Base-by-base conservation (phyloP, 2,888 invertebrate genomes). In the Rhagonycha fulva region DNA sequence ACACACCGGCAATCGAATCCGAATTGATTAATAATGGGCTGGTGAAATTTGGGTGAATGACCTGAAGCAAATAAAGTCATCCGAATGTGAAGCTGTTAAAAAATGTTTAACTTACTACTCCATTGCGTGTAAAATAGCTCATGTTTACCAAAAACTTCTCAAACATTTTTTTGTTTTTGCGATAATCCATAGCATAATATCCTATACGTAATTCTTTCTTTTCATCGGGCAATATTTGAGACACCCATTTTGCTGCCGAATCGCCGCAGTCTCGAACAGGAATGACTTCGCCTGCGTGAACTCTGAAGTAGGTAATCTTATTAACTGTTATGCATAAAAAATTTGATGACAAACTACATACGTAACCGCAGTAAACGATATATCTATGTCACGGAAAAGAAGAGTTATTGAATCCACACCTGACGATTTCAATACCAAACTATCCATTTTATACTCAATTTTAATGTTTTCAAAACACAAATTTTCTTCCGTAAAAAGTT, bases 181-280 rank as follows among this genome's bases (percentile, higher is more conserved):
- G 5, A 1, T 12, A 32, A 32, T 32, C 32, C 32, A 78, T 83
- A 76, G 86, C 85, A 76, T 87, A 84, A 77, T 84, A 88, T 11
- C 85, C 87, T 66, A 88, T 77, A 12, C 87, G 82, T 62, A 87
- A 77, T 5, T 86, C 87, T 5, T 81, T 76, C 66, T 84, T 83
- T 70, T 81, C 82, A 69, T 83, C 84, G 5, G 84, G 76, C 66
- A 87, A 83, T 71, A 86, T 89, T 82, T 86, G 86, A 1, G 91
- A 90, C 77, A 93, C 85, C 93, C 93, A 94, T 67, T 87, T 84
- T 0, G 91, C 90, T 4, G 90, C 91, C 76, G 89, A 89, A 47
- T 91, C 89, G 0, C 93, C 93, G 86, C 93, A 93, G 85, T 93
- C 93, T 32, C 32, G 12, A 12, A 5, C 32, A 32, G 32, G 12